phyloP scores from a whole-genome alignment of 2,797 vertebrate genomes.

The Taenioides sp. region DNA sequence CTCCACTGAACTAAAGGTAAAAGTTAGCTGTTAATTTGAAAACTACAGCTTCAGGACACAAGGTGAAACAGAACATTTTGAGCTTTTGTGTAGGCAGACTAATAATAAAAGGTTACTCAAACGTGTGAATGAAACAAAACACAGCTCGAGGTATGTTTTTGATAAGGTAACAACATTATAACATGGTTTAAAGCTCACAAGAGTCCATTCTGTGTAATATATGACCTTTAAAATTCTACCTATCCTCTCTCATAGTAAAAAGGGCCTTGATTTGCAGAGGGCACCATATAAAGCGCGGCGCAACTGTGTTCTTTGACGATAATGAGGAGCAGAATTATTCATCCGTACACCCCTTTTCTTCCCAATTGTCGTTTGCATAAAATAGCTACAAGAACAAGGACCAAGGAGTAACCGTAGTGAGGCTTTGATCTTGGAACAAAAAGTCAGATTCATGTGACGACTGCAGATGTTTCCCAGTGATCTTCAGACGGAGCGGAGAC shows the following conservation, averaged over 20 bases:
- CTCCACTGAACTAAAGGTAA: too few relatives aligned
- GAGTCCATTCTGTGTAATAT: too few relatives aligned
- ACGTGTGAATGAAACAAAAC: too few relatives aligned
- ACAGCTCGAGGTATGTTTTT: too few relatives aligned
- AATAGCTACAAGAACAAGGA: slow-evolving; percentile 2
- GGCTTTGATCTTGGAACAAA: slow-evolving; percentile 9
- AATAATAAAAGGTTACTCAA: too few relatives aligned
- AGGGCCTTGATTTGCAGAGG: background rate
- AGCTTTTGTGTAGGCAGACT: too few relatives aligned
- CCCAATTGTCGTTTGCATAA: slow-evolving; percentile 7
- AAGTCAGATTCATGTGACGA: slow-evolving; percentile 11
- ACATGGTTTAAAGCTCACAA: too few relatives aligned
- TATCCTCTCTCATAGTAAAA: background rate
- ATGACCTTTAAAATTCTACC: background rate
- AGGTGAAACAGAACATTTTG: too few relatives aligned
- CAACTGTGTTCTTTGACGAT: background rate
- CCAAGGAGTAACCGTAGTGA: background rate
- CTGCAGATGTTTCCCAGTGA: slow-evolving; percentile 4
- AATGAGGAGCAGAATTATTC: slow-evolving; percentile 5
- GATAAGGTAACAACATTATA: too few relatives aligned
- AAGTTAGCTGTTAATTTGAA: too few relatives aligned
- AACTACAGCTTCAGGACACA: too few relatives aligned
- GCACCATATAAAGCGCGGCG: background rate
- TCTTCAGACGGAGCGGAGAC: background rate
- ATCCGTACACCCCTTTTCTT: background rate